phyloP scores from a whole-genome alignment of 1,140 invertebrate genomes.

The Procambarus virginalis region DNA sequence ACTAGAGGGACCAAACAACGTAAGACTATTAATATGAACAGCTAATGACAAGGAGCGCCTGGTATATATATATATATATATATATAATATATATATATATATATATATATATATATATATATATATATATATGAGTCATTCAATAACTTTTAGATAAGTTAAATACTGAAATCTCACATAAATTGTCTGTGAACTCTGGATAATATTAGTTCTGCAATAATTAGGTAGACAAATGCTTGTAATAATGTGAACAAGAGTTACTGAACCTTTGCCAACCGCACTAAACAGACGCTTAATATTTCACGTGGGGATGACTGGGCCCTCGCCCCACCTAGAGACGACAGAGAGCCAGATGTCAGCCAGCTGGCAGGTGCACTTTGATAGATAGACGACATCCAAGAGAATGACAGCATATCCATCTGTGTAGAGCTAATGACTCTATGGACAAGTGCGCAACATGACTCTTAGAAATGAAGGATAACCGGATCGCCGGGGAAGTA shows the following conservation, averaged over 20 bases:
- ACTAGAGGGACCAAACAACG: too few relatives aligned
- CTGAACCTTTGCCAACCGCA: background rate
- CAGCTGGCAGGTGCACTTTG: background rate
- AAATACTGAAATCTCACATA: background rate
- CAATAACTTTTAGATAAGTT: too few relatives aligned
- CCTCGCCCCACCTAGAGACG: background rate
- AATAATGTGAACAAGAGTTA: background rate
- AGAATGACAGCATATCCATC: background rate
- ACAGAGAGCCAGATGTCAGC: background rate
- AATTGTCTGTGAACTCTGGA: background rate
- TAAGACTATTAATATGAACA: too few relatives aligned
- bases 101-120: slow-evolving; percentile 24
- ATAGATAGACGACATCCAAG: background rate
- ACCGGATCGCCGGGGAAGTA: slow-evolving; percentile 69
- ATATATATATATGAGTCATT: slow-evolving; percentile 11
- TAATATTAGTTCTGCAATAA: background rate
- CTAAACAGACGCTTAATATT: background rate
- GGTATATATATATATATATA: slow-evolving; percentile 1
- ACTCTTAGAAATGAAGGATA: slow-evolving; percentile 65
- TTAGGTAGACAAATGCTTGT: background rate
- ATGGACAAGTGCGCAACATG: background rate
- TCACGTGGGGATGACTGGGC: background rate
- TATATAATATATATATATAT: slow-evolving; percentile 26
- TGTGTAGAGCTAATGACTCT: background rate
- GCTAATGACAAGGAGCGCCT: too few relatives aligned